A percentile compares a stretch with the other conserved stretches of the same genome.
These are phyloP conservation scores for Paguma larvata DNA, from an alignment of 2,797 vertebrate genomes.

Conservation along the genomic window DNA sequence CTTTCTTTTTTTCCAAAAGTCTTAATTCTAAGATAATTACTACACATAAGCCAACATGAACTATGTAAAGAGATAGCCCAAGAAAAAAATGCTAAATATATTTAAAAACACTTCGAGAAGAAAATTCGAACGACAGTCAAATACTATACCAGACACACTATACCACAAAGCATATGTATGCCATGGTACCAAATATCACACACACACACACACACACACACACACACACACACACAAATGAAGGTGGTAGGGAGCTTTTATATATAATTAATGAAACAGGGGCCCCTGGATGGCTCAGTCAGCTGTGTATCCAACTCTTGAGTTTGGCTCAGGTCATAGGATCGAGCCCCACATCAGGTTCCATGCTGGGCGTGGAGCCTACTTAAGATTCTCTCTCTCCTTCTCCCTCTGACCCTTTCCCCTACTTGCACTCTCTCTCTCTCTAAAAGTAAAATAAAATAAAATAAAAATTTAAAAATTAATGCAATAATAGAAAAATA, in stretches of 20 bases:
- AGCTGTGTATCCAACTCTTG: no score
- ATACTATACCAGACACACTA: background rate
- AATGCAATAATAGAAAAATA: constrained; percentile 12
- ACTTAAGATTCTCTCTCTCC: no score
- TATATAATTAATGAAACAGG: no score
- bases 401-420: no score
- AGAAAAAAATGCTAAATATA: background rate
- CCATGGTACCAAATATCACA: background rate
- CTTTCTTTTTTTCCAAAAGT: background rate
- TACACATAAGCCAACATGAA: background rate
- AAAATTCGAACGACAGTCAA: background rate
- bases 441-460: background rate
- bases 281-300: no score
- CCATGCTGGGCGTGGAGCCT: no score
- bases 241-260: no score
- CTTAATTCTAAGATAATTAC: background rate
- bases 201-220: background rate
- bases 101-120: background rate
- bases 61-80: background rate
- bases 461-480: background rate
- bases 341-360: no score
- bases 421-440: no score
- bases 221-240: background rate
- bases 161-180: background rate
- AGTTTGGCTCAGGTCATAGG: no score